phyloP scores from a whole-genome alignment of 2,888 invertebrate genomes.

The Baronia brevicornis region DNA sequence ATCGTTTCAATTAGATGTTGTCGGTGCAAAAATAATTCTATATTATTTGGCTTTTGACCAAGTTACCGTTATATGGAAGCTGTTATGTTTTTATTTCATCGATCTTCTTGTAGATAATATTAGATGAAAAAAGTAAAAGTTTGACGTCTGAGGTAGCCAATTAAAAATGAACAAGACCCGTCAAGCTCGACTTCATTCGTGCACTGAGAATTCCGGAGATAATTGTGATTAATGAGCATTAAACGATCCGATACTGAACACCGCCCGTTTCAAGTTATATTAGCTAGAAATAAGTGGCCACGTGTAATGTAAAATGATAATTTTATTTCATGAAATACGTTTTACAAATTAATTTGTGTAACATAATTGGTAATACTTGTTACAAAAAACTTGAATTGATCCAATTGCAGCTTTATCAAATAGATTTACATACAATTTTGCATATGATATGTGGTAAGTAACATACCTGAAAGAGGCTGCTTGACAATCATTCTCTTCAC shows the following conservation, averaged over 20 bases:
- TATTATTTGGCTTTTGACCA: constrained; percentile 8
- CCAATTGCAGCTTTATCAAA: no score
- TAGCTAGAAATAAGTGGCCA: no score
- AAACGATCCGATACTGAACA: no score
- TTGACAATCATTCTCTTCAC: constrained; percentile 93
- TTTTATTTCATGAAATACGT: no score
- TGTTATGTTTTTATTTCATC: no score
- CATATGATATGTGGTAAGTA: not conserved
- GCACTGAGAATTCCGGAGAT: not conserved
- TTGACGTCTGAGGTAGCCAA: not conserved
- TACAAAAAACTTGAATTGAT: no score
- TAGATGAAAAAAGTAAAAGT: constrained; percentile 1
- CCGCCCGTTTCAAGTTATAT: no score
- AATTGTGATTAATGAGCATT: constrained; percentile 2
- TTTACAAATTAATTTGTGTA: no score
- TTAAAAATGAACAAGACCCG: not conserved
- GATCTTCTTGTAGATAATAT: constrained; percentile 3
- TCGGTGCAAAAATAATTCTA: constrained; percentile 16
- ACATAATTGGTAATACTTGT: no score
- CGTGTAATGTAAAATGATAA: no score
- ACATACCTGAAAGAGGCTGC: constrained; percentile 88
- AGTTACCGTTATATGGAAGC: constrained; percentile 8
- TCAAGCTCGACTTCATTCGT: constrained; percentile 1
- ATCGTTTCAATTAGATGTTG: constrained; percentile 41
- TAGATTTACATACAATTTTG: not conserved